Evolutionary conservation across 1,140 invertebrate genomes (phyloP).

Genomic region (Heliconius himera): DNA sequence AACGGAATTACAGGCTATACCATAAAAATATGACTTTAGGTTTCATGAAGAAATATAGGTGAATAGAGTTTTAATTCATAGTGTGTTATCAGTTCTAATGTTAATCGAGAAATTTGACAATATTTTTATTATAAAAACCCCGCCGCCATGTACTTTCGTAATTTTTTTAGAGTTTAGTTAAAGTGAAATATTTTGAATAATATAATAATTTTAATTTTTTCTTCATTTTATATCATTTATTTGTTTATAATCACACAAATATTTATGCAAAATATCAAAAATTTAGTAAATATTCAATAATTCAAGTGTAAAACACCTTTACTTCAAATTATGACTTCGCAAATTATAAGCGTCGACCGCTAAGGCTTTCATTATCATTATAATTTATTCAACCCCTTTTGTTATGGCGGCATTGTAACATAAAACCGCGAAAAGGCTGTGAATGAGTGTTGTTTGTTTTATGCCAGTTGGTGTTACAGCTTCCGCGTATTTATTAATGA

Average conservation of each 20-base stretch:
- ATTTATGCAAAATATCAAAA: neutral
- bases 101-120: no score
- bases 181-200: no score
- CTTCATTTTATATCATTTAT: neutral
- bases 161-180: no score
- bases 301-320: conserved; percentile 10
- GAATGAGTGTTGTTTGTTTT: conserved; percentile 16
- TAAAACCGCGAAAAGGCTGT: conserved; percentile 23
- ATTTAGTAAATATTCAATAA: neutral
- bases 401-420: conserved; percentile 29
- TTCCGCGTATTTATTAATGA: neutral
- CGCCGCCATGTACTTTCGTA: no score
- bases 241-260: no score
- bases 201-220: neutral
- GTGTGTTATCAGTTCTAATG: no score
- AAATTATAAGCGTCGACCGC: conserved; percentile 34
- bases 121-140: no score
- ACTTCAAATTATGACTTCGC: conserved; percentile 9
- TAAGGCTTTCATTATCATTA: conserved; percentile 35
- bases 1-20: no score
- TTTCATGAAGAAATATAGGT: no score
- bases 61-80: no score
- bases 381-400: conserved; percentile 40
- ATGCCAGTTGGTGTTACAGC: conserved; percentile 7
- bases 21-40: no score